Evolutionary conservation across 2,113 vertebrate genomes (phyloP), one percentile per base, ranked within the genome.

Genomic region (Upupa epops): DNA sequence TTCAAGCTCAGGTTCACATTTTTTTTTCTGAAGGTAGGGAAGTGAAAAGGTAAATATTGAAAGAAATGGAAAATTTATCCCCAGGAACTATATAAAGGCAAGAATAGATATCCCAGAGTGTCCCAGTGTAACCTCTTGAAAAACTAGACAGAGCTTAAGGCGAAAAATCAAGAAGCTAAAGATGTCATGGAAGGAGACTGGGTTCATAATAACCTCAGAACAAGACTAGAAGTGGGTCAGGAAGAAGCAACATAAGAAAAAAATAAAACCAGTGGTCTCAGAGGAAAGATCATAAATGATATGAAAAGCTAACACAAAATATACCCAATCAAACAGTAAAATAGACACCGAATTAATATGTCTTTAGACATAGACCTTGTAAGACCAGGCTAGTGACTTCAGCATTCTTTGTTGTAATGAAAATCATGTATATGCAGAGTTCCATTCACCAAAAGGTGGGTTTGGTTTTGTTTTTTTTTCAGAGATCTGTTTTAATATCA

Each of bases 381-480:
- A 73, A 83, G 42, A 36, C 64, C 40, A 88, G 51, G 63, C 9
- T 11, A 55, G 21, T 32, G 22, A 83, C 12, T 86, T 92, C 19
- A 64, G 22, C 42, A 8, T 7, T 80, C 52, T 58, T 56, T 37
- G 2, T 10, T 66, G 56, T 75, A 88, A 81, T 64, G 69, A 90
- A 81, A 66, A 81, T 86, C 15, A 52, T 92, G 88, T 90, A 14
- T 71, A 71, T 17, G 46, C 26, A 49, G 54, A 74, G 65, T 74
- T 90, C 48, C 63, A 63, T 81, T 77, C 56, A 60, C 48, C 37
- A 37, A 64, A 55, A 21, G n/a, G 11, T 11, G 40, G 40, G 11
- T 42, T n/a, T 90, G 92, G 66, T 86, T 17, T 74, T 86, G 11
- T 42, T n/a, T 90, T 93, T 71, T 86, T 17, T 74, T 86, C 76